Conservation (phyloP, 2,113 vertebrate genomes). For the Orientallactaga bullata region DNA sequence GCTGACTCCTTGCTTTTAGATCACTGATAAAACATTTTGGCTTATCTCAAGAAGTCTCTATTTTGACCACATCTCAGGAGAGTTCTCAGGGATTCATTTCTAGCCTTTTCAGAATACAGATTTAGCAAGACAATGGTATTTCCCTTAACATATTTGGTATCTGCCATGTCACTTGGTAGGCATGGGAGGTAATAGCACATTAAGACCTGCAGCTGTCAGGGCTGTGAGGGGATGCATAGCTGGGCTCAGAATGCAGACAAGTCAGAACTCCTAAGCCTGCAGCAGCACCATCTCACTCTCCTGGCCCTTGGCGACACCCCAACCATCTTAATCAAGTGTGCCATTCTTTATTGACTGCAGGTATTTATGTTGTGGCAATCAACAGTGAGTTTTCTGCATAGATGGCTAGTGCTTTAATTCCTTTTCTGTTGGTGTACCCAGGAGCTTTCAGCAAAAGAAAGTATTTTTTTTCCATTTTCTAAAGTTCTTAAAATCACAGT, state of each 20-base stretch:
- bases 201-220: neutral
- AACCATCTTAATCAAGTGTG: neutral
- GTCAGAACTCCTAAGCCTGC: neutral
- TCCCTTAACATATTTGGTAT: neutral
- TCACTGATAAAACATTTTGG: neutral
- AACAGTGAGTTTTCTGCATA: neutral
- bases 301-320: neutral
- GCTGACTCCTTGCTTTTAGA: neutral
- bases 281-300: accelerated
- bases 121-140: neutral
- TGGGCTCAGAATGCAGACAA: neutral
- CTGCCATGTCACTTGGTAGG: neutral
- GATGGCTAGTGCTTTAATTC: neutral
- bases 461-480: neutral
- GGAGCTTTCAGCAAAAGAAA: constrained; percentile 7
- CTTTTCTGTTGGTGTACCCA: neutral
- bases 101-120: constrained; percentile 46
- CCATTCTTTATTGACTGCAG: neutral
- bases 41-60: constrained; percentile 38
- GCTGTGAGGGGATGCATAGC: neutral
- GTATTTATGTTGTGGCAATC: constrained; percentile 20
- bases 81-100: neutral
- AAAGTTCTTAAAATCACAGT: constrained; percentile 44
- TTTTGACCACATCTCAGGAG: constrained; percentile 41
- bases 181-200: neutral